Base-by-base conservation (phyloP, 2,888 invertebrate species). In the Caenorhabditis sinica region DNA sequence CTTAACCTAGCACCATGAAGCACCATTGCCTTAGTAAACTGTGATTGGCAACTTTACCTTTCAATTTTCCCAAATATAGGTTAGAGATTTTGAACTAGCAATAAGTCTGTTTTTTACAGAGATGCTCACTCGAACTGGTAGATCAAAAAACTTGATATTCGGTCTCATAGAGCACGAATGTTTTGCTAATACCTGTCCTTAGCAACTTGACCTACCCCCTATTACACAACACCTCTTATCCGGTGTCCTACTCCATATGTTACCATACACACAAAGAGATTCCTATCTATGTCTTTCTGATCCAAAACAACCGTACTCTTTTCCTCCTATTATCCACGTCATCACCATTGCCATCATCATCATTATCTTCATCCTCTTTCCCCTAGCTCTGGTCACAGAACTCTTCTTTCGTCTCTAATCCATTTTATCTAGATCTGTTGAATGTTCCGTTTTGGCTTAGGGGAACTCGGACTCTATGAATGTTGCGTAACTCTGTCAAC, bases 401-500 rank as follows among this genome's bases (percentile, higher is more conserved):
- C 15, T 36, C 61, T 61, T 17, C 36, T 23, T 40, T 20, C 13
- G 8, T 45, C 17, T 23, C 23, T 63, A 73, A 69, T 69, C 76
- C 71, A 45, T 65, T 53, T 56, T 61, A 79, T 79, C 79, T 79
- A 40, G 71, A 79, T 79, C 40, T 65, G 63, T 77, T 58, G 60
- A 68, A 56, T 66, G 76, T 77, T 66, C 71, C 71, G 79, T n/a
- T n/a, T n/a, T n/a, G n/a, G n/a, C n/a, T n/a, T n/a, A n/a, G n/a
- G n/a, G n/a, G n/a, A n/a, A 4, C 6, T 5, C 36, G 36, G 40
- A 61, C 69, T 69, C 69, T 69, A 69, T 69, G 69, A 79, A 61
- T 60, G 65, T 80, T 80, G 80, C 80, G 80, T 73, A 80, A 80
- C 80, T 63, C 33, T 72, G 80, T 80, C 80, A 80, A 80, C 80